Percentiles rank a stretch among this genome's conserved stretches.
phyloP scores from a whole-genome alignment of 2,113 vertebrate genomes.

The Trichomycterus rosablanca region DNA sequence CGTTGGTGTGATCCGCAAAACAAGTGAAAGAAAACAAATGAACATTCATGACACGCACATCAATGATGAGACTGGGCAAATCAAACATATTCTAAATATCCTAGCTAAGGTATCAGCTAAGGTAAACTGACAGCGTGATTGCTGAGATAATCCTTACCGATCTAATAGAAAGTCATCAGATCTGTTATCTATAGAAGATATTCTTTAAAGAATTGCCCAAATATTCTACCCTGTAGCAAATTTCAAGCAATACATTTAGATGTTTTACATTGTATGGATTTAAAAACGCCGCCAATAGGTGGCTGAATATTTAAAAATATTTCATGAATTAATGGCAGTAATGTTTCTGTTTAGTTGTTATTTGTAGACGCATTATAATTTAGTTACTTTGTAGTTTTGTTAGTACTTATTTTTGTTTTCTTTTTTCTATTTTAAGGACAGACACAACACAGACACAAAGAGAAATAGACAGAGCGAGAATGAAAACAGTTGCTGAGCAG shows the following conservation, averaged over 20 bases:
- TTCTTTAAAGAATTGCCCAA: slow-evolving; percentile 19
- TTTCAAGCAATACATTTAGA: slow-evolving; percentile 28
- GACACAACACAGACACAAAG: slow-evolving; percentile 56
- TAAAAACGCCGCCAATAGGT: too few species aligned
- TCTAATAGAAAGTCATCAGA: slow-evolving; percentile 16
- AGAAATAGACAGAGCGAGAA: slow-evolving; percentile 41
- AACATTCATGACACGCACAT: slow-evolving; percentile 20
- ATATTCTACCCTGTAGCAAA: slow-evolving; percentile 37
- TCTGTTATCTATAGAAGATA: not conserved
- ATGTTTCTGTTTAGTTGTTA: slow-evolving; percentile 42
- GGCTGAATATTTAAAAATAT: slow-evolving; percentile 22
- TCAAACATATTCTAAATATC: slow-evolving; percentile 5
- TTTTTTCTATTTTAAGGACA: slow-evolving; percentile 53
- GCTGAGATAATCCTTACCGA: slow-evolving; percentile 3
- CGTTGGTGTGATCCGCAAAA: slow-evolving; percentile 46
- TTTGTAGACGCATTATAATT: slow-evolving; percentile 53
- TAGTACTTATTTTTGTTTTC: slow-evolving; percentile 51
- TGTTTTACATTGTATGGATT: slow-evolving; percentile 24
- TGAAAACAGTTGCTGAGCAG: slow-evolving; percentile 5
- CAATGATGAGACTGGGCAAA: slow-evolving; percentile 34
- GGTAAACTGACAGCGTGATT: slow-evolving; percentile 10
- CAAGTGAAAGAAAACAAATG: slow-evolving; percentile 27
- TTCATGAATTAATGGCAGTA: slow-evolving; percentile 34
- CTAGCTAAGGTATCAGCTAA: not conserved
- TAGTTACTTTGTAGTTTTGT: slow-evolving; percentile 56